Evolutionary conservation across 2,113 vertebrate genomes (phyloP).

Genomic region (Rhombomys opimus): DNA sequence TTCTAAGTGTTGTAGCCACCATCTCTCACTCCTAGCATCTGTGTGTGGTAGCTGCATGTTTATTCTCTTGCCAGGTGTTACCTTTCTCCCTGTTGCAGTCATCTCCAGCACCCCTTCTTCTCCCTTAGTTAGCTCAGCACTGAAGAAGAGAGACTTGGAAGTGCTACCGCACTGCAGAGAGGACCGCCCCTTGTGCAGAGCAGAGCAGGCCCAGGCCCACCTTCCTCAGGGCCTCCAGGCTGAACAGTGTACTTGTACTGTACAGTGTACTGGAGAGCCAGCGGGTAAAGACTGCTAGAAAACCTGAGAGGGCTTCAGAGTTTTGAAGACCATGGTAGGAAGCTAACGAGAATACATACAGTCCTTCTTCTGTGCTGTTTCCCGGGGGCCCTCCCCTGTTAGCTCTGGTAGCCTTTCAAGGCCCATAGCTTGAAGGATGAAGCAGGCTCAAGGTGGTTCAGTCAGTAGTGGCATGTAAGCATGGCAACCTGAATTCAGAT

Average conservation of each 20-base stretch:
- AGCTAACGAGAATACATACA: not conserved
- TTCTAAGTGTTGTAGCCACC: not conserved
- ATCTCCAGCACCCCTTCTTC: not conserved
- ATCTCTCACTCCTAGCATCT: not conserved
- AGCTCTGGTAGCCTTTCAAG: not conserved
- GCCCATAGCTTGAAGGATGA: not conserved
- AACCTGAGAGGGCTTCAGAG: not conserved
- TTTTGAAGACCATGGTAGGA: not conserved
- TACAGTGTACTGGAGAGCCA: not conserved
- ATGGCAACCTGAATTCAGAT: not conserved
- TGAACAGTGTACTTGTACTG: too few species aligned
- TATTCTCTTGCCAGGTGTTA: not conserved
- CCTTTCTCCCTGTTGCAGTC: not conserved
- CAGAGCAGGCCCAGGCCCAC: not conserved
- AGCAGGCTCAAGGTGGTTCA: not conserved
- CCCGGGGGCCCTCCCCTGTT: not conserved
- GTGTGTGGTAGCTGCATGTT: not conserved
- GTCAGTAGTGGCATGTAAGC: not conserved
- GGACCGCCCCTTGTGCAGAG: not conserved
- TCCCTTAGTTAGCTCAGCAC: not conserved
- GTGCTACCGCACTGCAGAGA: fast-evolving
- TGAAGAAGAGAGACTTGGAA: not conserved
- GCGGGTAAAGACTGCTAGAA: not conserved
- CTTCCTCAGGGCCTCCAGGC: not conserved
- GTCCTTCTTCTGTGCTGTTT: not conserved